Evolutionary conservation across 2,888 invertebrate species (phyloP).

Genomic region (Amiota mariae): DNA sequence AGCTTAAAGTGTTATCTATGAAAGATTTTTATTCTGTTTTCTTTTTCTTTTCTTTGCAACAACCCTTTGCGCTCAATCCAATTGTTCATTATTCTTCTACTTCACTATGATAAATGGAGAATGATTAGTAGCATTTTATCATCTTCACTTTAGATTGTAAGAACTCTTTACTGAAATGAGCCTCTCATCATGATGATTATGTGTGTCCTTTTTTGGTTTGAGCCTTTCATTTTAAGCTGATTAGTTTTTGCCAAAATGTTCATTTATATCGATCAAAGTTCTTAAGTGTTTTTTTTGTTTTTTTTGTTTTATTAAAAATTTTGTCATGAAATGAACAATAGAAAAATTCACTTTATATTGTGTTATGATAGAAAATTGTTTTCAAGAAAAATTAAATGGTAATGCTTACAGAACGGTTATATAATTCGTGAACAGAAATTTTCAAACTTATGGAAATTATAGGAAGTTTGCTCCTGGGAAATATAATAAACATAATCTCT

Average conservation of each 20-base stretch:
- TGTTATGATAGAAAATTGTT: too few species aligned
- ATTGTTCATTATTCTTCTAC: background rate
- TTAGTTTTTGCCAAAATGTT: slow-evolving; percentile 23
- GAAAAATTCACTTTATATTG: too few species aligned
- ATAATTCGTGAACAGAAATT: too few species aligned
- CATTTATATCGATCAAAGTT: slow-evolving; percentile 10
- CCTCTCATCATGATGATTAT: background rate
- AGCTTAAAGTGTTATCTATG: slow-evolving; percentile 13
- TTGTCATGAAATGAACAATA: too few species aligned
- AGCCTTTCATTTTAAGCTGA: slow-evolving; percentile 19
- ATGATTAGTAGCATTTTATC: slow-evolving; percentile 16
- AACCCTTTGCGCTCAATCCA: slow-evolving; percentile 12
- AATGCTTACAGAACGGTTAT: too few species aligned
- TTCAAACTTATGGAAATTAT: too few species aligned
- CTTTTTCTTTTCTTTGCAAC: background rate
- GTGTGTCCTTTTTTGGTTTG: background rate
- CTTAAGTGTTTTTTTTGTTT: too few species aligned
- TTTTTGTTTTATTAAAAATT: too few species aligned
- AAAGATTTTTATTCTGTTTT: slow-evolving; percentile 3
- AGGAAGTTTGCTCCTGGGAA: too few species aligned
- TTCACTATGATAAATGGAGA: slow-evolving; percentile 19
- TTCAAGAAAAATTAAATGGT: too few species aligned
- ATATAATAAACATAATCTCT: too few species aligned
- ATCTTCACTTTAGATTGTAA: slow-evolving; percentile 11
- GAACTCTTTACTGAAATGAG: slow-evolving; percentile 17